Evolutionary conservation across 2,888 invertebrate genomes (phyloP), one percentile per base, ranked within the genome.

Genomic region (Adelphocoris suturalis): DNA sequence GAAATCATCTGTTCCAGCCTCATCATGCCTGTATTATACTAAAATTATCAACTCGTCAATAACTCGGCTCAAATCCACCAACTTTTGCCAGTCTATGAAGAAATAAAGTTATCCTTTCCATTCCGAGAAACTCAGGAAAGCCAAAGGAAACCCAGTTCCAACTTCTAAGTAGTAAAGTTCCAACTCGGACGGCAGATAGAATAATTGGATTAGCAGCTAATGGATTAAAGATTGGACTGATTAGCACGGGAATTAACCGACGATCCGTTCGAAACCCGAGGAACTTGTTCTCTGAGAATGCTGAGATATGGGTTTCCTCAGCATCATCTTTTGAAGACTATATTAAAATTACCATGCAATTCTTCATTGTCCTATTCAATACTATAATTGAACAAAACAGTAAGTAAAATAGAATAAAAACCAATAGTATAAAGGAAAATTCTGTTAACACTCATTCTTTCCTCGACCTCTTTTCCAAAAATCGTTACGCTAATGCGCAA

Each of bases 171-270:
- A 61, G 61, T 61, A 14, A 61, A 61, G 19, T 61, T 61, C 19
- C 19, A 19, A 61, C 19, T 61, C 61, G 2, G 9, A 61, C 52
- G 3, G 19, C 19, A n/a, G 61, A 61, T 9, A 19, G 61, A 19
- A 61, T 61, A 61, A 61, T 19, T 61, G 16, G n/a, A 61, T 61
- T 19, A 61, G 61, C n/a, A 61, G 61, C 61, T 61, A 19, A 61
- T 61, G 61, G 61, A 61, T 61, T 61, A 61, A 61, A 61, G 61
- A 61, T 19, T 19, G 61, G 61, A 61, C 61, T 61, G n/a, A 61
- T 61, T 61, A 61, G 61, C 9, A n/a, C n/a, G 61, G 19, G n/a
- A 61, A 61, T 61, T 19, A 61, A n/a, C 61, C 61, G 61, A 19
- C 14, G 61, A 61, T 19, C 61, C 19, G 0, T 61, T 19, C 2